Conservation (phyloP, 2,797 vertebrate species). For the Percopsis omiscomaycus region DNA sequence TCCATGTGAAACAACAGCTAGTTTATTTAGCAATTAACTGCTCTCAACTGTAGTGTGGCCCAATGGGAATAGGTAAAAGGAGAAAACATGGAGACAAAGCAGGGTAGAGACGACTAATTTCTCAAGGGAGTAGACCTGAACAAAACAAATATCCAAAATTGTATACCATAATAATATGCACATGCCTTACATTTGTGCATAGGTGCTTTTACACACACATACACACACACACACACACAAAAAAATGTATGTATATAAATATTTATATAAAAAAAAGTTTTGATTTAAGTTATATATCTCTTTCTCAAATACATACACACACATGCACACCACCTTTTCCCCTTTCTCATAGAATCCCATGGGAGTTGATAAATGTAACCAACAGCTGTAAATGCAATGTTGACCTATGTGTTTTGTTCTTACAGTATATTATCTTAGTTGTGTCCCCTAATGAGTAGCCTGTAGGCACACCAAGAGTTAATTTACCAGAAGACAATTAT, state of each 20-base stretch:
- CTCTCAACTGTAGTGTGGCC: constrained; percentile 40
- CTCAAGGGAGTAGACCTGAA: constrained; percentile 68
- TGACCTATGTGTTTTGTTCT: constrained; percentile 71
- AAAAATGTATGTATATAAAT: constrained; percentile 51
- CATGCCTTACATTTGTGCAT: neutral
- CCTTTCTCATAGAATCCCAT: constrained; percentile 47
- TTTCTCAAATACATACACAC: neutral
- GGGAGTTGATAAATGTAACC: constrained; percentile 52
- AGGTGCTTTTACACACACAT: neutral
- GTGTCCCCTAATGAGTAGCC: constrained; percentile 87
- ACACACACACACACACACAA: neutral
- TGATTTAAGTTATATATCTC: too few species aligned
- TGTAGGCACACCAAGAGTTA: constrained; percentile 80
- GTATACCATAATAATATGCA: too few species aligned
- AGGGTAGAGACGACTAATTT: constrained; percentile 72
- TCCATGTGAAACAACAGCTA: constrained; percentile 68
- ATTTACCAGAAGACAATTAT: constrained; percentile 87
- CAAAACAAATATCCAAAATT: constrained; percentile 1
- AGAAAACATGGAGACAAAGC: constrained; percentile 62
- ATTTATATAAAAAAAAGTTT: constrained; percentile 27
- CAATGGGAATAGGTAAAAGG: constrained; percentile 64
- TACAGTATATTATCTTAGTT: constrained; percentile 65
- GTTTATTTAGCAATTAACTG: constrained; percentile 68
- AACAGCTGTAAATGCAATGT: constrained; percentile 54
- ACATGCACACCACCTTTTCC: constrained; percentile 11